A percentile compares a stretch with the other conserved stretches of the same genome.
Conservation (phyloP, 2,888 invertebrate species). For the Parnassius apollo region DNA sequence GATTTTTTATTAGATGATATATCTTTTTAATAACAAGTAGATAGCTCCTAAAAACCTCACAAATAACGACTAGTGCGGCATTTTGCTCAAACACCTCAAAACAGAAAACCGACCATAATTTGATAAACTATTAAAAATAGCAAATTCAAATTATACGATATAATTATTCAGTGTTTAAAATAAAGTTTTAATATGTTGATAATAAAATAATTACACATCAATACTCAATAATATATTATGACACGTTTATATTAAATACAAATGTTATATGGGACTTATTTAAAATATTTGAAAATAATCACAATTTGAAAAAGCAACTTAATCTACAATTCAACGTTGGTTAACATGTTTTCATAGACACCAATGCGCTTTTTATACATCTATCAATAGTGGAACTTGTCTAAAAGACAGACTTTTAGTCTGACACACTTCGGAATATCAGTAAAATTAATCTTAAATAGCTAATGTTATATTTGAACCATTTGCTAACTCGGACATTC, state of each 20-base stretch:
- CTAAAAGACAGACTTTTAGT: too few relatives aligned
- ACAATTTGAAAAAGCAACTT: constrained; percentile 10
- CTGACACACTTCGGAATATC: background rate
- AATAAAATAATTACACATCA: constrained; percentile 6
- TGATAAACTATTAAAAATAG: too few relatives aligned
- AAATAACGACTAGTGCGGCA: too few relatives aligned
- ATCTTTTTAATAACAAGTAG: too few relatives aligned
- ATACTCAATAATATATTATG: constrained; percentile 20
- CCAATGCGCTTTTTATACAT: background rate
- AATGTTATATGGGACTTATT: background rate
- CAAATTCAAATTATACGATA: too few relatives aligned
- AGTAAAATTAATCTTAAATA: constrained; percentile 14
- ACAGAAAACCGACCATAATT: too few relatives aligned
- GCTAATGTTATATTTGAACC: constrained; percentile 2
- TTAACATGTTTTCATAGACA: background rate
- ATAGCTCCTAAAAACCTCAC: too few relatives aligned
- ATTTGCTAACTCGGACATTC: background rate
- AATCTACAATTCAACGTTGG: constrained; percentile 2
- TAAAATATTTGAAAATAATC: constrained; percentile 9
- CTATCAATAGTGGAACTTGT: too few relatives aligned
- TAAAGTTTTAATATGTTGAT: constrained; percentile 6
- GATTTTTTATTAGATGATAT: too few relatives aligned
- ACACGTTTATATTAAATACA: constrained; percentile 14
- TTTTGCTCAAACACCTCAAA: too few relatives aligned
- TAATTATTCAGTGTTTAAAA: background rate